Evolutionary conservation across 2,113 vertebrate genomes (phyloP), one percentile per base, ranked within the genome.

Genomic region (Spilogale gracilis): DNA sequence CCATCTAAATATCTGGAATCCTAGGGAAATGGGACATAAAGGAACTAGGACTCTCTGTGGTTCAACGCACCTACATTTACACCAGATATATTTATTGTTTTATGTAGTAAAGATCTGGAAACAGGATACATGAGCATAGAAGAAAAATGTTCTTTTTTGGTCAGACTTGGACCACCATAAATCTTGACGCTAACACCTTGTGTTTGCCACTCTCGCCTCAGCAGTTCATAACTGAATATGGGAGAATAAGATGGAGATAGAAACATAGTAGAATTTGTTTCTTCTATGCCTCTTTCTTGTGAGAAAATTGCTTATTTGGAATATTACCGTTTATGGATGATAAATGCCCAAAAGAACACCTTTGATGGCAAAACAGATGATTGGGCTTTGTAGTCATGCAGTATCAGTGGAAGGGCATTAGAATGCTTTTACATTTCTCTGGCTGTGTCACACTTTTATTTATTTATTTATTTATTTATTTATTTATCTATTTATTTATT

Each of bases 371-470:
- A 61, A 63, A 4, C 27, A 60, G 27, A 4, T 48, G 16, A 67
- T 2, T 3, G 16, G 4, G 1, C 0, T n/a, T 45, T 78, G 11
- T 5, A 48, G 12, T 80, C 21, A 21, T 43, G 2, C 9, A 30
- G 9, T 95, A 13, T 50, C 21, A 65, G 20, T 71, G 21, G 88
- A 13, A 60, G 18, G 4, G 2, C 1, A 50, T 5, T 73, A 4
- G 5, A 71, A 82, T 82, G 18, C 25, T 73, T 92, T 91, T 81
- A 92, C 43, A 38, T 73, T 91, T 85, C 20, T 94, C 20, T 88
- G 21, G 25, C 17, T 56, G 8, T 30, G 20, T 67, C 18, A 58
- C 93, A 78, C 38, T 38, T 38, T 38, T 38, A 38, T 38, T 38
- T 38, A 38, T 38, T 38, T 38, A 38, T 38, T 38, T 38, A 38